A percentile compares a stretch with the other conserved stretches of the same genome.
phyloP scores from a whole-genome alignment of 2,888 invertebrate species.

The Eristalinus sepulchralis region DNA sequence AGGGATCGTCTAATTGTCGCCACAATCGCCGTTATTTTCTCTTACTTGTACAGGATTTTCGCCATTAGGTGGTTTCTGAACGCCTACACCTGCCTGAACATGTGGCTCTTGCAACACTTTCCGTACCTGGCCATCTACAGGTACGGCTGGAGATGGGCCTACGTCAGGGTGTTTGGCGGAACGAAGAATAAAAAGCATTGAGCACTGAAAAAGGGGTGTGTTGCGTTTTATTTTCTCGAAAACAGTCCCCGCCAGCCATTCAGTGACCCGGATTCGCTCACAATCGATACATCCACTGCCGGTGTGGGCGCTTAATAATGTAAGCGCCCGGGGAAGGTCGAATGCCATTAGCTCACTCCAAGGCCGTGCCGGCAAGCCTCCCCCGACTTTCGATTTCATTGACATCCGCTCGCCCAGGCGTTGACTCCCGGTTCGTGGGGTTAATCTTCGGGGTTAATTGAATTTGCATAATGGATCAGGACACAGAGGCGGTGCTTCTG shows the following conservation, averaged over 20 bases:
- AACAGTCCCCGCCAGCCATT: background rate
- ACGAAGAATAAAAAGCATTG: background rate
- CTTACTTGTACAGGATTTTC: slow-evolving; percentile 81
- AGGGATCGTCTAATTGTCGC: slow-evolving; percentile 80
- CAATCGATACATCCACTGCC: background rate
- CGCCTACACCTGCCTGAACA: slow-evolving; percentile 82
- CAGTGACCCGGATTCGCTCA: background rate
- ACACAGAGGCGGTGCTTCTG: background rate
- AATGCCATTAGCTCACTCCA: slow-evolving; percentile 27
- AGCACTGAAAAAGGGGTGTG: background rate
- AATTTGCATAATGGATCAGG: slow-evolving; percentile 51
- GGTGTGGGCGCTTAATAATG: background rate
- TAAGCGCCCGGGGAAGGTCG: background rate
- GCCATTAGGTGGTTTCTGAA: slow-evolving; percentile 85
- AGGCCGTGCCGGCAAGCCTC: slow-evolving; percentile 20
- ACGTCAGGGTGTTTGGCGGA: slow-evolving; percentile 82
- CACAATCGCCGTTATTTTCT: slow-evolving; percentile 75
- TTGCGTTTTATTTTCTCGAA: background rate
- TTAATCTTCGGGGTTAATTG: slow-evolving; percentile 49
- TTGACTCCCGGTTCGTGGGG: slow-evolving; percentile 15
- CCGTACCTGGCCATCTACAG: slow-evolving; percentile 86
- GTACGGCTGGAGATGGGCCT: slow-evolving; percentile 84
- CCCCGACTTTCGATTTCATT: slow-evolving; percentile 53
- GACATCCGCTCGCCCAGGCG: slow-evolving; percentile 13
- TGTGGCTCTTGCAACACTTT: slow-evolving; percentile 85